phyloP scores from a whole-genome alignment of 53 echinoderm and acorn worm genomes.

The Patiria pectinifera region DNA sequence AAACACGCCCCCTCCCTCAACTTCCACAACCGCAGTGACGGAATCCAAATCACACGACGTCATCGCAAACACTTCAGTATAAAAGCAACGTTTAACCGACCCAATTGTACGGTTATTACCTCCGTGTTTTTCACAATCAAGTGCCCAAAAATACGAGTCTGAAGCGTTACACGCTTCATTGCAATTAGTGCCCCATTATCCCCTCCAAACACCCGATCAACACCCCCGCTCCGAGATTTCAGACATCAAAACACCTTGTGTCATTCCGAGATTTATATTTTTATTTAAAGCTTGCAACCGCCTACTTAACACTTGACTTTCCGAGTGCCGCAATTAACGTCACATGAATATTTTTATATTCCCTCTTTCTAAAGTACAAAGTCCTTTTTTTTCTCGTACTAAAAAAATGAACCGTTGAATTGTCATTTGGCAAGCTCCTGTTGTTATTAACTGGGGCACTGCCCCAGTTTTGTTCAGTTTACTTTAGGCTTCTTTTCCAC shows the following conservation, averaged over 20 bases:
- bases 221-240: background rate
- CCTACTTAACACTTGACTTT: slow-evolving; percentile 45
- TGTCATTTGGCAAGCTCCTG: background rate
- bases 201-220: background rate
- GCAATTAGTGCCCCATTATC: slow-evolving; percentile 13
- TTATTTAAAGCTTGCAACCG: background rate
- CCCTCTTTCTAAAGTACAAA: background rate
- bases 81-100: background rate
- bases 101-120: background rate
- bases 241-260: slow-evolving; percentile 14
- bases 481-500: background rate
- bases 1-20: background rate
- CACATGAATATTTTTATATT: background rate
- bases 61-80: slow-evolving; percentile 10
- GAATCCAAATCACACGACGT: background rate
- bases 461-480: background rate
- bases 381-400: background rate
- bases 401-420: background rate
- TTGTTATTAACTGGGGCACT: slow-evolving; percentile 14
- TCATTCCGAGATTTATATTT: background rate
- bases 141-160: background rate
- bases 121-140: background rate
- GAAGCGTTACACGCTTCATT: background rate
- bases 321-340: slow-evolving; percentile 29
- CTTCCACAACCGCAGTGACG: background rate